Base-by-base conservation (phyloP, 2,888 invertebrate species). In the Stratiomys singularior region DNA sequence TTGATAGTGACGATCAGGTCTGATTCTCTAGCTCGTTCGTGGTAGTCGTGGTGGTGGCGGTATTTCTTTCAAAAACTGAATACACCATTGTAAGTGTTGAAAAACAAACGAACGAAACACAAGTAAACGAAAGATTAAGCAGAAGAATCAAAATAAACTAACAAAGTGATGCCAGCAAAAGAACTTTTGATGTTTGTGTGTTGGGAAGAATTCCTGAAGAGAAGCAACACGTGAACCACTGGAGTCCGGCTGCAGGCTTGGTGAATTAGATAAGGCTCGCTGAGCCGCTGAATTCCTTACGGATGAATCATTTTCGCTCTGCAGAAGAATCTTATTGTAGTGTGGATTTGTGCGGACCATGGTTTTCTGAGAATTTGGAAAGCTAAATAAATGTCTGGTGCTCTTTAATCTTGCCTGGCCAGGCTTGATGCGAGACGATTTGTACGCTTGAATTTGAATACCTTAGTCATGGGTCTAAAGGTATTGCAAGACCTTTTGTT, bases 321-420 rank as follows among this genome's bases (percentile, higher is more conserved):
- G n/a, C n/a, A n/a, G n/a, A n/a, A n/a, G n/a, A n/a, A n/a, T n/a
- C n/a, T n/a, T n/a, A n/a, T n/a, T n/a, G n/a, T n/a, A n/a, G n/a
- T n/a, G n/a, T n/a, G n/a, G n/a, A n/a, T n/a, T n/a, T n/a, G n/a
- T n/a, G n/a, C n/a, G n/a, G n/a, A n/a, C n/a, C n/a, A n/a, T n/a
- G n/a, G n/a, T n/a, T 64, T 67, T 44, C 67, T 67, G n/a, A 67
- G 67, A 67, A 44, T 67, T 67, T 7, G 44, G 44, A 44, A 67
- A 67, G 13, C n/a, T n/a, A n/a, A n/a, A n/a, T n/a, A n/a, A n/a
- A n/a, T n/a, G 44, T 13, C 44, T 44, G 13, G 13, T 13, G 44
- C 7, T 13, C n/a, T 44, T 7, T 13, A 7, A 44, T 44, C 13
- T 44, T 44, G 44, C 44, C 7, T 44, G 7, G 44, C n/a, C n/a